A percentile compares a stretch with the other conserved stretches of the same genome.
Evolutionary conservation across 2,797 vertebrate species (phyloP).

Genomic region (Crenuchus spilurus): DNA sequence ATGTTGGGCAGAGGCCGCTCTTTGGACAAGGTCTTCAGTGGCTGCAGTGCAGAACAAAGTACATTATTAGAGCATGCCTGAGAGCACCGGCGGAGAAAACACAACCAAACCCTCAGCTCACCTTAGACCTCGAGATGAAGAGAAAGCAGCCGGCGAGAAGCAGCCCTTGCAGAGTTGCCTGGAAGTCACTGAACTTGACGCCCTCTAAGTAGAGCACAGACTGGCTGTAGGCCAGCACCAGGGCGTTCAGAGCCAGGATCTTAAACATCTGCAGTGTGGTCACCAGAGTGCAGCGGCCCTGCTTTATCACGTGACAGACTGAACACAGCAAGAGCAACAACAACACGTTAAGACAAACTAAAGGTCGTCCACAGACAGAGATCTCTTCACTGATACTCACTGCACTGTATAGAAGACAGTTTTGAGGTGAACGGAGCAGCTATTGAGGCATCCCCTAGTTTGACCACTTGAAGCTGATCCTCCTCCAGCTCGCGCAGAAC

Average conservation of each 20-base stretch:
- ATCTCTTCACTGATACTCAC: constrained; percentile 86
- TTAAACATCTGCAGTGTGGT: constrained; percentile 99
- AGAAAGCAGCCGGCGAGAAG: constrained; percentile 96
- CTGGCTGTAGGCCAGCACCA: constrained; percentile 97
- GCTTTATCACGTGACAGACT: constrained; percentile 99
- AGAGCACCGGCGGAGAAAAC: background rate
- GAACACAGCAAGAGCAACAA: background rate
- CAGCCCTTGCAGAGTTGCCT: constrained; percentile 94
- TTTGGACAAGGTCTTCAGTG: constrained; percentile 91
- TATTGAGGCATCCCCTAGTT: constrained; percentile 95
- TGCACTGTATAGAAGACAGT: constrained; percentile 97
- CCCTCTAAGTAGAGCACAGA: constrained; percentile 97
- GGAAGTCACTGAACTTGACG: constrained; percentile 97
- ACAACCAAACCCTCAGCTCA: constrained; percentile 56
- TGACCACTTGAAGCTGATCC: constrained; percentile 92
- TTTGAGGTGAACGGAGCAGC: constrained; percentile 98
- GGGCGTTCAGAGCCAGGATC: constrained; percentile 94
- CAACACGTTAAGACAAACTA: constrained; percentile 30
- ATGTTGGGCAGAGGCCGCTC: constrained; percentile 96
- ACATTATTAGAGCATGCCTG: background rate
- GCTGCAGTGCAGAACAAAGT: constrained; percentile 69
- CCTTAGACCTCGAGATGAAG: constrained; percentile 98
- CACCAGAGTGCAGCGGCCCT: constrained; percentile 95
- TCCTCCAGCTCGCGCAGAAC: constrained; percentile 93
- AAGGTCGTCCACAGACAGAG: too few relatives aligned